Percentiles rank a stretch among this genome's conserved stretches.
Evolutionary conservation across 2,113 vertebrate genomes (phyloP).

Genomic region (Cebidichthys violaceus): DNA sequence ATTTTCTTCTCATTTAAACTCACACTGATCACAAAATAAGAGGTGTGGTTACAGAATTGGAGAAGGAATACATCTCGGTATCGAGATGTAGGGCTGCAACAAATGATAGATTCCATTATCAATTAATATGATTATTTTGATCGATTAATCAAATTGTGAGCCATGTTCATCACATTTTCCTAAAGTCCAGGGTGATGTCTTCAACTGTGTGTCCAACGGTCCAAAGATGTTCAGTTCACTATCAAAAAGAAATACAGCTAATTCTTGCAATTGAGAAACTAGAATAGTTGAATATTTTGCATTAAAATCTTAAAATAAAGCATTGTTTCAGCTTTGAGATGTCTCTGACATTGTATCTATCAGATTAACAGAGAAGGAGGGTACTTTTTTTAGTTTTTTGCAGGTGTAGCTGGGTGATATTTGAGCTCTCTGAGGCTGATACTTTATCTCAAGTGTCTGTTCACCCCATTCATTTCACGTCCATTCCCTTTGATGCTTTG

Average conservation of each 20-base stretch:
- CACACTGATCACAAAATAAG: neutral
- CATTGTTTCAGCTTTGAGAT: neutral
- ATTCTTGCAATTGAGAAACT: neutral
- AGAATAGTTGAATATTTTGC: neutral
- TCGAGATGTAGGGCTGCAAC: neutral
- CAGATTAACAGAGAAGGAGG: neutral
- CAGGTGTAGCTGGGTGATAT: constrained; percentile 12
- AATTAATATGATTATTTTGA: neutral
- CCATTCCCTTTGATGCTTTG: constrained; percentile 22
- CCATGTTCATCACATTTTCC: neutral
- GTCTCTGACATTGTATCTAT: neutral
- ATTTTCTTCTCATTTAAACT: neutral
- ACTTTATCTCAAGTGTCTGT: constrained; percentile 13
- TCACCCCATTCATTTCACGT: constrained; percentile 21
- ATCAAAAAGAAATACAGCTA: neutral
- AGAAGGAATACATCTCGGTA: neutral
- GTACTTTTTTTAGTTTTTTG: neutral
- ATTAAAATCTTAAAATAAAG: neutral
- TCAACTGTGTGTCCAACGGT: neutral
- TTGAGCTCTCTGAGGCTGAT: constrained; percentile 9
- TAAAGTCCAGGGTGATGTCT: neutral
- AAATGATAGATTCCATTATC: too few relatives aligned
- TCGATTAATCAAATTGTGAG: neutral
- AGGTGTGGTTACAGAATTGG: neutral
- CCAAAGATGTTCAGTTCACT: neutral